A percentile compares a stretch with the other conserved stretches of the same genome.
Evolutionary conservation across 2,113 vertebrate genomes (phyloP).

Genomic region (Malurus melanocephalus): DNA sequence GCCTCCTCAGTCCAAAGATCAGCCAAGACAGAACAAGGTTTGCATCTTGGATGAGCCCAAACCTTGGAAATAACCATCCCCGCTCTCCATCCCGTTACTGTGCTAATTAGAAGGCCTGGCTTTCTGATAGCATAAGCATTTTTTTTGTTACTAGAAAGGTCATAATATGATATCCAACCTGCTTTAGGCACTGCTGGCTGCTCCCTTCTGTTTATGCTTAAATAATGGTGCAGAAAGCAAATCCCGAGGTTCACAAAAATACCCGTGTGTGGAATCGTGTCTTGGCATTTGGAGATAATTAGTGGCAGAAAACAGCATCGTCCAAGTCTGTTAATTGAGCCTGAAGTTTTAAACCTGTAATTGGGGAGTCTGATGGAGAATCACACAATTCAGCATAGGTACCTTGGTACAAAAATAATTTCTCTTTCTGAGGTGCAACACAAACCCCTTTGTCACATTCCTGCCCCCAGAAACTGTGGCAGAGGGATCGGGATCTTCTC

Average conservation of each 20-base stretch:
- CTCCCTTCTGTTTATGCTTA: not conserved
- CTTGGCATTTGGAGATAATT: constrained; percentile 34
- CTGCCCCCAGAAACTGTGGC: not conserved
- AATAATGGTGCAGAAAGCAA: constrained; percentile 25
- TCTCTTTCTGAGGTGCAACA: not conserved
- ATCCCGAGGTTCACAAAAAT: not conserved
- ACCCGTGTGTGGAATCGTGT: not conserved
- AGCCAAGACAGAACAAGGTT: not conserved
- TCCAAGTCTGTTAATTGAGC: constrained; percentile 39
- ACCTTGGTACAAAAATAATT: not conserved
- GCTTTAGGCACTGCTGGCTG: not conserved
- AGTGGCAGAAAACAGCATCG: not conserved
- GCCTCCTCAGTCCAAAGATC: not conserved
- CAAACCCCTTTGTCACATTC: not conserved
- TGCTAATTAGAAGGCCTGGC: not conserved
- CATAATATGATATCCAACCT: not conserved
- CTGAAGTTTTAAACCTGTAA: constrained; percentile 25
- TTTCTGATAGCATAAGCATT: constrained; percentile 10
- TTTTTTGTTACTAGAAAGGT: constrained; percentile 10
- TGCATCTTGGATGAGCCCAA: not conserved
- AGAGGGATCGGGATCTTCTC: not conserved
- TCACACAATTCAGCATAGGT: not conserved
- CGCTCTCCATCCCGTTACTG: not conserved
- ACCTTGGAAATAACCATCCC: not conserved
- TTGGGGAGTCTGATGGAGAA: not conserved